Conservation (phyloP, 2,113 vertebrate species). For the Mastomys coucha region DNA sequence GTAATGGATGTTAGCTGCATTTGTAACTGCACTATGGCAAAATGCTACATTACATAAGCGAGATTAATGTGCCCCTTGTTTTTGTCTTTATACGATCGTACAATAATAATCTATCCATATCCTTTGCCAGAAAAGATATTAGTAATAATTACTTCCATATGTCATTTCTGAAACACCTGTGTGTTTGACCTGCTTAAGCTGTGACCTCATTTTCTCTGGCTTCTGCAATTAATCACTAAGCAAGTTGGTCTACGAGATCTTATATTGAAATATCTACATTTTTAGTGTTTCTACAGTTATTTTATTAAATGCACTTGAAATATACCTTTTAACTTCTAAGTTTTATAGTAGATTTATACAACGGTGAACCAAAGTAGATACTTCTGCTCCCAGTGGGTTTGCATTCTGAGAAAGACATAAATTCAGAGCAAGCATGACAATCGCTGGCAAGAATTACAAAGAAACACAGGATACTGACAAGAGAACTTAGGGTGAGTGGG, state of each 20-base stretch:
- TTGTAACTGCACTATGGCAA: background rate
- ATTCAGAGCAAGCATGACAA: background rate
- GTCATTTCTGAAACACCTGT: background rate
- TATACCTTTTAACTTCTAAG: background rate
- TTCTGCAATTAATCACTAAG: background rate
- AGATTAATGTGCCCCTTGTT: background rate
- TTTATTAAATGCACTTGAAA: background rate
- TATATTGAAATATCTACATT: background rate
- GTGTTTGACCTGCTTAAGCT: background rate
- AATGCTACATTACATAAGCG: background rate
- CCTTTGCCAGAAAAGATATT: slow-evolving; percentile 43
- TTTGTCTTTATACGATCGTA: background rate
- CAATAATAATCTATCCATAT: background rate
- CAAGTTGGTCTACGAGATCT: background rate
- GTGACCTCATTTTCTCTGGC: background rate
- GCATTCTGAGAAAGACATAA: background rate
- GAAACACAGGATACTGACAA: background rate
- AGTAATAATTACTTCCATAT: background rate
- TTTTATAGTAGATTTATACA: background rate
- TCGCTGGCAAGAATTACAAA: background rate
- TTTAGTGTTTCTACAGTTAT: background rate
- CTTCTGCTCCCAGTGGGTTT: background rate
- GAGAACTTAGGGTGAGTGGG: fast-evolving
- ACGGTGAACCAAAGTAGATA: background rate
- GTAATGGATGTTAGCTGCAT: background rate